phyloP scores from a whole-genome alignment of 2,888 invertebrate species.

The Tuta absoluta region DNA sequence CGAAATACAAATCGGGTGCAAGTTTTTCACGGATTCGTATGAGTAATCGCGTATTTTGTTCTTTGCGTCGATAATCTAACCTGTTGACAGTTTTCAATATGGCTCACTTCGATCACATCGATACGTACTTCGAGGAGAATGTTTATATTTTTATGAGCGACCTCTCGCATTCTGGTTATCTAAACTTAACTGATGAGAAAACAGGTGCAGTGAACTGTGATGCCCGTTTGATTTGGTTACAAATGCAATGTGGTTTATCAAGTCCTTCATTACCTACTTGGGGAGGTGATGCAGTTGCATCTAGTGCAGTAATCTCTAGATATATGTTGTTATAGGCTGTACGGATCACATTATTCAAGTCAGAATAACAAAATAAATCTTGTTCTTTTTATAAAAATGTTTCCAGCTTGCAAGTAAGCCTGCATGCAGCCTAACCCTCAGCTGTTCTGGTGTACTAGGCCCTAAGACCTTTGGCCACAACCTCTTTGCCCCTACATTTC shows the following conservation, averaged over 20 bases:
- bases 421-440: too few relatives aligned
- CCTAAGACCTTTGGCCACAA: too few relatives aligned
- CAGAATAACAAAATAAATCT: not conserved
- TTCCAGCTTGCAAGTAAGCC: too few relatives aligned
- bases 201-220: not conserved
- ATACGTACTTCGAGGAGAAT: not conserved
- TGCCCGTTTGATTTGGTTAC: not conserved
- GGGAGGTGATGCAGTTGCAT: not conserved
- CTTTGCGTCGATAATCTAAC: conserved; percentile 39
- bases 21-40: not conserved
- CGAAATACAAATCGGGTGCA: conserved; percentile 23
- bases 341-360: not conserved
- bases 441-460: too few relatives aligned
- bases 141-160: not conserved
- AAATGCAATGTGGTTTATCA: not conserved
- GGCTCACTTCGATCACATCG: conserved; percentile 55
- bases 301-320: not conserved
- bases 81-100: conserved; percentile 69
- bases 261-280: not conserved
- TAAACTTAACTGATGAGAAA: not conserved
- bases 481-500: too few relatives aligned
- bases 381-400: not conserved
- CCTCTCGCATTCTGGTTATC: not conserved
- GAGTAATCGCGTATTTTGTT: conserved; percentile 19
- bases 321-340: not conserved